phyloP scores from a whole-genome alignment of 2,888 invertebrate species.

The Drosophila emarginata region DNA sequence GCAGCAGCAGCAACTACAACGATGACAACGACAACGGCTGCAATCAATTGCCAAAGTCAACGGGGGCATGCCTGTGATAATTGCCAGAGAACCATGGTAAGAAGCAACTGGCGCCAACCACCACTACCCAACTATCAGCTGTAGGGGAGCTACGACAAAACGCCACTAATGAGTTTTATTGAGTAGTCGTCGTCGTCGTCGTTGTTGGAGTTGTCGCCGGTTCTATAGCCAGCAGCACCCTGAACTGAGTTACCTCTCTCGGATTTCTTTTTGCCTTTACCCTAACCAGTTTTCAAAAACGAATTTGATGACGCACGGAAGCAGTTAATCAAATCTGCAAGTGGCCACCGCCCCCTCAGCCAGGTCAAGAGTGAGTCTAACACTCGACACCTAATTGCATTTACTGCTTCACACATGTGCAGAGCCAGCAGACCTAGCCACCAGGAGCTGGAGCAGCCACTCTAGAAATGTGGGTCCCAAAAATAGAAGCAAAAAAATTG shows the following conservation, averaged over 20 bases:
- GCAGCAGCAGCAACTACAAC: constrained; percentile 36
- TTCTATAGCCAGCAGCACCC: constrained; percentile 16
- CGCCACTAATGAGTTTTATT: constrained; percentile 78
- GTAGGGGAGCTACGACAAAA: constrained; percentile 54
- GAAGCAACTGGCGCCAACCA: constrained; percentile 20
- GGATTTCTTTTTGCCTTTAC: neutral
- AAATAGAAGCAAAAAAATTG: constrained; percentile 34
- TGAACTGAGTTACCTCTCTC: neutral
- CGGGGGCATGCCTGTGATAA: constrained; percentile 71
- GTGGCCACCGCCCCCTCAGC: constrained; percentile 56
- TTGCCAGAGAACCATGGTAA: constrained; percentile 59
- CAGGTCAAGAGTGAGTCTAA: constrained; percentile 27
- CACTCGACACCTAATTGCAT: constrained; percentile 57
- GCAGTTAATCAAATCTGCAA: constrained; percentile 77
- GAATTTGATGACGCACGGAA: constrained; percentile 75
- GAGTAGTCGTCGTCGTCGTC: constrained; percentile 60
- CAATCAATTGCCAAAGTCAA: constrained; percentile 79
- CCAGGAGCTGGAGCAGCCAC: neutral
- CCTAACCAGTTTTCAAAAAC: constrained; percentile 38
- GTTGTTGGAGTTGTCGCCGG: constrained; percentile 12
- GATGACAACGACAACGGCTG: constrained; percentile 48
- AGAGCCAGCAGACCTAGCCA: neutral
- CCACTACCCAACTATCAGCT: neutral
- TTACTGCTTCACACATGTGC: constrained; percentile 48
- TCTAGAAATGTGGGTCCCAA: neutral